Conservation (phyloP, 2,888 invertebrate species). For the Strigamia maritima region DNA sequence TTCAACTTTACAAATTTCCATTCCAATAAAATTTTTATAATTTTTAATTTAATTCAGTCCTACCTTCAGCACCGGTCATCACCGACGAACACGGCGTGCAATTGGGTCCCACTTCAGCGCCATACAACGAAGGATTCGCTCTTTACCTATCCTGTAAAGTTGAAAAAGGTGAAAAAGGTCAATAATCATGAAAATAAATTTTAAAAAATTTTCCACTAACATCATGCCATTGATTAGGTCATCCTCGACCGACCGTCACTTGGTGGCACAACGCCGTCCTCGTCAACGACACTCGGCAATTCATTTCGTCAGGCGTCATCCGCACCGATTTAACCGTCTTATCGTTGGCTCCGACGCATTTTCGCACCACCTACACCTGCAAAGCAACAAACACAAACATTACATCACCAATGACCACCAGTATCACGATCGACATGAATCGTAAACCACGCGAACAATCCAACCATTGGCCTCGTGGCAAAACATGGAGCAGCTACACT, state of each 20-base stretch:
- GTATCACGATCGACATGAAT: conserved; percentile 35
- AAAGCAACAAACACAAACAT: conserved; percentile 12
- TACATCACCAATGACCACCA: background rate
- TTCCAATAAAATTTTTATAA: background rate
- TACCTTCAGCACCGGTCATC: background rate
- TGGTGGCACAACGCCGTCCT: background rate
- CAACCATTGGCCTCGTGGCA: background rate
- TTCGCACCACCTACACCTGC: background rate
- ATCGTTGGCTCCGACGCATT: background rate
- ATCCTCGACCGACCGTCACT: background rate
- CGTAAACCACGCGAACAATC: background rate
- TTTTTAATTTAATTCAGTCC: background rate
- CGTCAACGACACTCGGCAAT: background rate
- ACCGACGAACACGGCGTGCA: background rate
- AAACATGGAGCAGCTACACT: too few species aligned
- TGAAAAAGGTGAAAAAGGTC: background rate
- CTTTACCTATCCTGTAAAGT: background rate
- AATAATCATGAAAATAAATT: too few species aligned
- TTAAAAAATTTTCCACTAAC: background rate
- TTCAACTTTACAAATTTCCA: background rate
- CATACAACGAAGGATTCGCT: background rate
- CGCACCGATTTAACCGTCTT: background rate
- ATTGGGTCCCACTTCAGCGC: background rate
- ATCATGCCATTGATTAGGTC: background rate
- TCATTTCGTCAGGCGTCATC: background rate